Conservation (phyloP, 1,140 invertebrate species). For the Papilio helenus region DNA sequence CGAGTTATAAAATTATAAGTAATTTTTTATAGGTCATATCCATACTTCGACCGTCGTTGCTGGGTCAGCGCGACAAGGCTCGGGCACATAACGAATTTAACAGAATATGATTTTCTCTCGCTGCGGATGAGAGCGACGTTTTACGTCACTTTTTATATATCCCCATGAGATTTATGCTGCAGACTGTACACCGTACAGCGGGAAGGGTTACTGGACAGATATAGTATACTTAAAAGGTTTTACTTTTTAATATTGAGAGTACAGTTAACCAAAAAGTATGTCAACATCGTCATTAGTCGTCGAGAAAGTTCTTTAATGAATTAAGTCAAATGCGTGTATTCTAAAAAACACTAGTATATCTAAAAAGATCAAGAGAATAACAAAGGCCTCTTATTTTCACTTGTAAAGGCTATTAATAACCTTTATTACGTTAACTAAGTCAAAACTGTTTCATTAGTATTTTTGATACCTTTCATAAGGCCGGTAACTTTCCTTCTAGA, state of each 20-base stretch:
- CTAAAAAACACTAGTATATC: too few relatives aligned
- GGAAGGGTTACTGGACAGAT: conserved; percentile 39
- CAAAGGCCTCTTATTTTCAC: too few relatives aligned
- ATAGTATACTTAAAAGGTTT: conserved; percentile 12
- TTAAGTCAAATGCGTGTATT: too few relatives aligned
- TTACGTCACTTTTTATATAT: conserved; percentile 73
- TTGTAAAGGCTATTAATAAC: too few relatives aligned
- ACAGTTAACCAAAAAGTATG: too few relatives aligned
- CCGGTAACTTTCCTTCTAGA: neutral
- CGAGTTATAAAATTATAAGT: too few relatives aligned
- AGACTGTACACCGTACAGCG: conserved; percentile 56
- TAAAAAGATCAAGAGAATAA: too few relatives aligned
- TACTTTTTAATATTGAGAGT: conserved; percentile 2
- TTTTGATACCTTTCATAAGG: too few relatives aligned
- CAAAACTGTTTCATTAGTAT: neutral
- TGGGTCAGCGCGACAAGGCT: conserved; percentile 77
- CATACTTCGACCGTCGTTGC: conserved; percentile 53
- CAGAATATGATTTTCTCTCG: conserved; percentile 79
- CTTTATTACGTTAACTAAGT: too few relatives aligned
- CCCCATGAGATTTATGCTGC: conserved; percentile 57
- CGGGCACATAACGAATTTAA: conserved; percentile 80
- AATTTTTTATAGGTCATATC: conserved; percentile 48
- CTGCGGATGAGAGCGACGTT: conserved; percentile 69
- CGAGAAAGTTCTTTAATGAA: too few relatives aligned
- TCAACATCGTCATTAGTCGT: too few relatives aligned